Evolutionary conservation across 1,140 invertebrate species (phyloP).

Genomic region (Drosophila leontia): DNA sequence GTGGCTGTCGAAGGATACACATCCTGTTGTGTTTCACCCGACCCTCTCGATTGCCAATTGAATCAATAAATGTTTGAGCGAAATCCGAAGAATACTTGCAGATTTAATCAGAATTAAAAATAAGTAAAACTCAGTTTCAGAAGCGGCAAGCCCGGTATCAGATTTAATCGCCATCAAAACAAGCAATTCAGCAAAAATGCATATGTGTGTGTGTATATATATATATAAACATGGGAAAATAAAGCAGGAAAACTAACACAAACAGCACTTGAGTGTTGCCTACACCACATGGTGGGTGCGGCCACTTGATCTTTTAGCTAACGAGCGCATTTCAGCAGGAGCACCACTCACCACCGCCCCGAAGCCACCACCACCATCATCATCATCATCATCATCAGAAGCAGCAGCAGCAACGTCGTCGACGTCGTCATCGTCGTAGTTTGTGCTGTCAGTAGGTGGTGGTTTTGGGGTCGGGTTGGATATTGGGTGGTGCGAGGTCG

Average conservation of each 20-base stretch:
- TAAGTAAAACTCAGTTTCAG: slow-evolving; percentile 14
- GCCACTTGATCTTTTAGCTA: slow-evolving; percentile 82
- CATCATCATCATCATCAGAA: neutral
- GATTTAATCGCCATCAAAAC: slow-evolving; percentile 66
- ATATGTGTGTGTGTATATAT: neutral
- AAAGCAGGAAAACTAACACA: slow-evolving; percentile 77
- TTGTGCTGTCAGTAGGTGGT: slow-evolving; percentile 54
- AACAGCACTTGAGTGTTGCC: slow-evolving; percentile 78
- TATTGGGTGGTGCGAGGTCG: slow-evolving; percentile 9
- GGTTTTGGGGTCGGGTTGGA: slow-evolving; percentile 13
- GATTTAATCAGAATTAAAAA: slow-evolving; percentile 13
- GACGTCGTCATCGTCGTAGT: slow-evolving; percentile 18
- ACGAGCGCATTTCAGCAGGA: slow-evolving; percentile 79
- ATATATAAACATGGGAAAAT: slow-evolving; percentile 17
- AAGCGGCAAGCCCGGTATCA: slow-evolving; percentile 5
- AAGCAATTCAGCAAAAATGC: slow-evolving; percentile 70
- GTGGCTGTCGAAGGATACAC: neutral
- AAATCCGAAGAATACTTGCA: slow-evolving; percentile 2
- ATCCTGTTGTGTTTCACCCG: neutral
- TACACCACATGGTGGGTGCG: slow-evolving; percentile 52
- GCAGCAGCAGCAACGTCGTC: neutral
- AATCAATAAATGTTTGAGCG: slow-evolving; percentile 1
- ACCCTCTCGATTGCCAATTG: slow-evolving; percentile 1
- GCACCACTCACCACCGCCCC: slow-evolving; percentile 29
- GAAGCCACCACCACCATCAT: slow-evolving; percentile 24